Evolutionary conservation across 1,140 invertebrate genomes (phyloP), one percentile per base, ranked within the genome.

Genomic region (Akabosia matsudoensis): DNA sequence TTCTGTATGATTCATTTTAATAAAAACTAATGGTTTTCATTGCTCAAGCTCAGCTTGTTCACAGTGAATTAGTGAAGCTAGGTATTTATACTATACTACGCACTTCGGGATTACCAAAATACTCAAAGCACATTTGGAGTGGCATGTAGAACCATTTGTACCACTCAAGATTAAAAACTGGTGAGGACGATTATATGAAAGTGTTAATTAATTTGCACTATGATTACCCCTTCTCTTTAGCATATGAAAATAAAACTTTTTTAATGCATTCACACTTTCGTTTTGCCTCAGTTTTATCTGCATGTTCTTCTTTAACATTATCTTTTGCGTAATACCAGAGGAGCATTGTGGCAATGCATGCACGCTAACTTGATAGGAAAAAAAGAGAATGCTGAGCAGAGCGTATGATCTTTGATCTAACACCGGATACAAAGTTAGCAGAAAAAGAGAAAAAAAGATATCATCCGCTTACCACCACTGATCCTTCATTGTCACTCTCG

Each of bases 401-500:
- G n/a, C n/a, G n/a, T n/a, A n/a, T n/a, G n/a, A n/a, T n/a, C n/a
- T n/a, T n/a, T n/a, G n/a, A n/a, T n/a, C n/a, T n/a, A 52, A 52
- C n/a, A n/a, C n/a, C n/a, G n/a, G n/a, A n/a, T n/a, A n/a, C n/a
- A n/a, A 45, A 34, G 51, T 74, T n/a, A 33, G 26, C 10, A 74
- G 54, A 45, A 52, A 61, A 64, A 71, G 64, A 10, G 7, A n/a
- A 70, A 34, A 33, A 28, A 14, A 31, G 13, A 33, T n/a, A n/a
- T n/a, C n/a, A n/a, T n/a, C n/a, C n/a, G 87, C 87, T 88, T 83
- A 88, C 87, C 84, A 88, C 87, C 84, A 88, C 79, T 73, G 85
- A 85, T 33, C 84, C 87, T 78, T 89, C 91, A 76, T 91, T 83
- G 84, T 92, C 91, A 82, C 90, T 90, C 83, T 94, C 92, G 83